phyloP scores from a whole-genome alignment of 2,888 invertebrate genomes.

The Phragmatobia fuliginosa region DNA sequence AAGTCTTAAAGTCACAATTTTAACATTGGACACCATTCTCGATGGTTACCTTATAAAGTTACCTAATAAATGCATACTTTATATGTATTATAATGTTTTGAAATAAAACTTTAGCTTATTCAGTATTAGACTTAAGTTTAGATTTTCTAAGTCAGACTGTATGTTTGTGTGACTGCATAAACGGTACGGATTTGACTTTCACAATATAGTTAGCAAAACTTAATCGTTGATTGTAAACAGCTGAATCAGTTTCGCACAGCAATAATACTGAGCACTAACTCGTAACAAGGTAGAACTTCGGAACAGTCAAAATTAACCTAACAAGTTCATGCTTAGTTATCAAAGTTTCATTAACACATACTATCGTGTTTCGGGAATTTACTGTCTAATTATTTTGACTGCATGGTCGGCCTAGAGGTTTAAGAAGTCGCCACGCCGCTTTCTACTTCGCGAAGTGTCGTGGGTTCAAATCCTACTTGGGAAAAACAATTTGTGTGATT shows the following conservation, averaged over 20 bases:
- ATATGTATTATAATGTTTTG: no score
- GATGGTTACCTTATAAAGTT: no score
- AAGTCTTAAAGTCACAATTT: not conserved
- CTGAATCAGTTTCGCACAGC: conserved; percentile 67
- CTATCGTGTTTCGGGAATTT: not conserved
- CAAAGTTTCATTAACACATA: conserved; percentile 57
- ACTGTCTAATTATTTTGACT: no score
- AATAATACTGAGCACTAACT: conserved; percentile 62
- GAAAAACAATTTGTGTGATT: no score
- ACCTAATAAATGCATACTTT: no score
- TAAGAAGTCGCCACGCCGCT: no score
- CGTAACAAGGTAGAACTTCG: conserved; percentile 67
- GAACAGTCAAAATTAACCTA: conserved; percentile 55
- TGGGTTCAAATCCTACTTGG: no score
- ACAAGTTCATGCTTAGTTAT: conserved; percentile 60
- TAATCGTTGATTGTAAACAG: conserved; percentile 51
- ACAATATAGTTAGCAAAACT: not conserved
- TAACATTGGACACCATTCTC: accelerated
- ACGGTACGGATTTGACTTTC: not conserved
- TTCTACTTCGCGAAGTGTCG: no score
- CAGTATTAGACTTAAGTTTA: not conserved
- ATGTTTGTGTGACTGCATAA: not conserved
- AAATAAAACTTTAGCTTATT: not conserved
- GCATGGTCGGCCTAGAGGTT: no score
- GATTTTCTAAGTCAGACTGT: not conserved